Conservation (phyloP, 2,888 invertebrate species). For the Sylvicola cinctus region DNA sequence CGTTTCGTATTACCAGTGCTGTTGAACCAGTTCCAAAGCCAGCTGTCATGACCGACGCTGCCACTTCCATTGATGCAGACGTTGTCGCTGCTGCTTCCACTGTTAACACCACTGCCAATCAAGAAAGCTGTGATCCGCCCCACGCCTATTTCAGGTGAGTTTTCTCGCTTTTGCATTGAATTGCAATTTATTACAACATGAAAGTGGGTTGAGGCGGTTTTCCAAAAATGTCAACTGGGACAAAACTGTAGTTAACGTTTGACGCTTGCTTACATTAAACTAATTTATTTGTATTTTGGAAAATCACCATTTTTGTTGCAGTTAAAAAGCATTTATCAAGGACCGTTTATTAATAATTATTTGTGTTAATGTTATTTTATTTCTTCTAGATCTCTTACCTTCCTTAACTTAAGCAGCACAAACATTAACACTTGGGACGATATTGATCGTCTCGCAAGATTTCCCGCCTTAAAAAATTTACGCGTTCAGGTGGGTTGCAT, state of each 20-base stretch:
- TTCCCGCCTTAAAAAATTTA: constrained; percentile 64
- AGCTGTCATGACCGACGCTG: constrained; percentile 4
- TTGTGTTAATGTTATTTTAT: constrained; percentile 2
- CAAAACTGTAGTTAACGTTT: no score
- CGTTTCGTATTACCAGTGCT: constrained; percentile 9
- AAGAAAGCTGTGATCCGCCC: constrained; percentile 29
- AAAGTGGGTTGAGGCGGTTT: not conserved
- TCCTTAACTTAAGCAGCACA: constrained; percentile 71
- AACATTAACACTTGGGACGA: constrained; percentile 72
- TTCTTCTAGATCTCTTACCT: constrained; percentile 32
- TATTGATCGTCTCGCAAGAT: constrained; percentile 65
- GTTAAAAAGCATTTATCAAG: no score
- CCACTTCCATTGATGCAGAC: no score
- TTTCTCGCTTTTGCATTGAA: not conserved
- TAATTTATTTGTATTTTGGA: no score
- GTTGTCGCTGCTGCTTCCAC: no score
- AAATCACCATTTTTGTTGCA: no score
- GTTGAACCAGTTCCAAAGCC: constrained; percentile 10
- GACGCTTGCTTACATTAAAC: no score
- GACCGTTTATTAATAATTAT: no score
- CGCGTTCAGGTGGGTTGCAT: constrained; percentile 67
- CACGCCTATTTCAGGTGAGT: constrained; percentile 40
- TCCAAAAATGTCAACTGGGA: no score
- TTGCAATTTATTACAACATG: not conserved
- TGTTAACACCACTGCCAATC: constrained; percentile 32